These are phyloP conservation scores for Myotis lucifugus DNA, from an alignment of 2,113 vertebrate species.

Conservation along the genomic window DNA sequence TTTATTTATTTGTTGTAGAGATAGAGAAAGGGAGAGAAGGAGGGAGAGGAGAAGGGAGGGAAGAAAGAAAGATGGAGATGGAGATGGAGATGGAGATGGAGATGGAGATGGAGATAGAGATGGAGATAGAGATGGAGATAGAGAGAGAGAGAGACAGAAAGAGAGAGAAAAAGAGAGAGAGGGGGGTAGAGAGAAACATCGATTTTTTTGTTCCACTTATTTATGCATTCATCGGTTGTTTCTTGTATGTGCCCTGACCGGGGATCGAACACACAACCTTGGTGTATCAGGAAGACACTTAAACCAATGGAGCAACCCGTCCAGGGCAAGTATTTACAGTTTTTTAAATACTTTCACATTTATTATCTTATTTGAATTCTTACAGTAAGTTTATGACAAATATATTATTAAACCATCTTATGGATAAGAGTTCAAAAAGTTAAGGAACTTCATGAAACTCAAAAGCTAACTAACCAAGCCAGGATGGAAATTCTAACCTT, in stretches of 20 bases:
- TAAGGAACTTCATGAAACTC: neutral
- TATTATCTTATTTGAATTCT: constrained; percentile 25
- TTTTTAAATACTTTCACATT: constrained; percentile 1
- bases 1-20: neutral
- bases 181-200: too few relatives aligned
- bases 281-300: neutral
- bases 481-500: neutral
- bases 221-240: neutral
- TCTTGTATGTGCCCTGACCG: neutral
- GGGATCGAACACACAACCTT: neutral
- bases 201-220: neutral
- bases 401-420: neutral
- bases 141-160: too few relatives aligned
- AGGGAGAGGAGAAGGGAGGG: neutral
- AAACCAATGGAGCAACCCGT: neutral
- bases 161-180: too few relatives aligned
- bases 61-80: too few relatives aligned
- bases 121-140: neutral
- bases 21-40: too few relatives aligned
- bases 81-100: too few relatives aligned
- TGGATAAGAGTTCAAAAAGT: neutral
- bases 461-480: neutral
- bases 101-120: too few relatives aligned
- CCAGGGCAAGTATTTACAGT: neutral
- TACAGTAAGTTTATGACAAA: constrained; percentile 12